A percentile compares a stretch with the other conserved stretches of the same genome.
Evolutionary conservation across 37 sponge, comb jelly and placozoan genomes (phyloP).

Genomic region (Tethya wilhelma): DNA sequence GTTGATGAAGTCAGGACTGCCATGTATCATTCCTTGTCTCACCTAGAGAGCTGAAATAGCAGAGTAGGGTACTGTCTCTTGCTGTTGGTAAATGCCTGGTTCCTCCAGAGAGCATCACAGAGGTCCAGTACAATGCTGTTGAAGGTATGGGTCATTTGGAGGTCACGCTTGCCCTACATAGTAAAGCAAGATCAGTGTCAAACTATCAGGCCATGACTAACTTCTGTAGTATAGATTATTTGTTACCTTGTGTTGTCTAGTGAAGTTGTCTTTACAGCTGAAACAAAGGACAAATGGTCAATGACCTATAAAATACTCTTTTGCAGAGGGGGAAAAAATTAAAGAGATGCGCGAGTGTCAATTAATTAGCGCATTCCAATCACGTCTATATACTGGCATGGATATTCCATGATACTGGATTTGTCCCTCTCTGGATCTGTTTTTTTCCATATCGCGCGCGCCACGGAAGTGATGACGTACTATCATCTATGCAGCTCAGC

Average conservation of each 20-base stretch:
- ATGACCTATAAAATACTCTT: too few species aligned
- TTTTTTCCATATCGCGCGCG: too few species aligned
- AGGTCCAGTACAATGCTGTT: constrained; percentile 57
- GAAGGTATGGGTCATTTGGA: constrained; percentile 3
- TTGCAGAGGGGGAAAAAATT: too few species aligned
- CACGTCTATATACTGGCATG: too few species aligned
- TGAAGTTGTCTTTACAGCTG: constrained; percentile 4
- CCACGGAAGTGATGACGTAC: too few species aligned
- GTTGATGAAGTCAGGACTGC: too few species aligned
- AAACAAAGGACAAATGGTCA: background rate
- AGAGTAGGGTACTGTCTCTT: constrained; percentile 28
- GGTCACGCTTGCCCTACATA: constrained; percentile 19
- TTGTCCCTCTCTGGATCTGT: too few species aligned
- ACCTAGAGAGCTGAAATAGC: constrained; percentile 25
- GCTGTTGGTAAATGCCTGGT: constrained; percentile 31
- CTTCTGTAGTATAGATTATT: background rate
- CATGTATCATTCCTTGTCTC: too few species aligned
- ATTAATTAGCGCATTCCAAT: too few species aligned
- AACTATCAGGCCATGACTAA: background rate
- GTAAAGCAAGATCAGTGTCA: background rate
- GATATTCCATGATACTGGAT: too few species aligned
- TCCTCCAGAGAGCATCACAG: constrained; percentile 67
- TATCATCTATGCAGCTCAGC: too few species aligned
- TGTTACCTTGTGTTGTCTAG: background rate
- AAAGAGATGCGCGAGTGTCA: too few species aligned